Base-by-base conservation (phyloP, 2,113 vertebrate species). In the Atlantisia rogersi region DNA sequence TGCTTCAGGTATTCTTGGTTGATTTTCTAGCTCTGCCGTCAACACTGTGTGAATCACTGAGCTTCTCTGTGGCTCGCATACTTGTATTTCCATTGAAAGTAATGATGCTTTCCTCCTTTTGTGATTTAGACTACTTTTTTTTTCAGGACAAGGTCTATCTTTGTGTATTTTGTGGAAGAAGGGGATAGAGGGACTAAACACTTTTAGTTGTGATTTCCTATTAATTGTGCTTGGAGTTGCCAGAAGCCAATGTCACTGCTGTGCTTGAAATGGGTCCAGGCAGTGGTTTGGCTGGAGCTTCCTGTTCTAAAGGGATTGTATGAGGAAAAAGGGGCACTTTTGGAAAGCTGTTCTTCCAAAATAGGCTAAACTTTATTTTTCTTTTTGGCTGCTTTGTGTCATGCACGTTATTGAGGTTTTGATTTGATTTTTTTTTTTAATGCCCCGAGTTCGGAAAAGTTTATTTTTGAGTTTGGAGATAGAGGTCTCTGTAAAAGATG, bases 131-230 rank as follows among this genome's bases (percentile, higher is more conserved):
- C 50, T 18, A 13, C 5, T 26, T 75, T 16, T 32, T 83, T 60
- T 25, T 39, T 12, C 11, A 63, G 37, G 58, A 55, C 4, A 7
- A 64, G 14, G 10, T 42, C 52, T 94, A 20, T 85, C 3, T 84
- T 25, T 16, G 2, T 79, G 10, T 63, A 28, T 6, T 46, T 83
- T 21, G 7, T 42, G 70, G 3, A 59, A 69, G 35, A 55, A 63
- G 40, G 20, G 3, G 22, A 3, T 6, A 0, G 3, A 11, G 4
- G 2, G 4, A 28, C 2, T 6, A 13, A 42, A 28, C 11, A 4
- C 8, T 46, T 75, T 59, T 15, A 55, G 5, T 48, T 82, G n/a
- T 82, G 18, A 19, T 76, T 68, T 24, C 1, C 6, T 75, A 3
- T 37, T 60, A 28, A 15, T n/a, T 55, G 14, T 80, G 8, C 26